Percentiles rank a stretch among this genome's conserved stretches.
phyloP scores from a whole-genome alignment of 2,888 invertebrate species.

The Fragum fragum region DNA sequence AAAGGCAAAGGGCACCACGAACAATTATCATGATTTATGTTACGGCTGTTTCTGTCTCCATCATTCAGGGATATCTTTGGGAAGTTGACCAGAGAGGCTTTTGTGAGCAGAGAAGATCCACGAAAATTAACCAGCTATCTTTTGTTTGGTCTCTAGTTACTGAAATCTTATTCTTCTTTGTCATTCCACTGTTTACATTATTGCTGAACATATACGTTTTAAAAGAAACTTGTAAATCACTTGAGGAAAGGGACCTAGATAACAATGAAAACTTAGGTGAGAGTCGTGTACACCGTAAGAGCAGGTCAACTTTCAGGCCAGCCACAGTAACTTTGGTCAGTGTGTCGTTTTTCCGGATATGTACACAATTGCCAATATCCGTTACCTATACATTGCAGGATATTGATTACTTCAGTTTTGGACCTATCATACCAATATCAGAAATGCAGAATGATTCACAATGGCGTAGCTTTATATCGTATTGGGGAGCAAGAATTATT shows the following conservation, averaged over 20 bases:
- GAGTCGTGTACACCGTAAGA: conserved; percentile 42
- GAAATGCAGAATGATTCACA: conserved; percentile 74
- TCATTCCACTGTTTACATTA: conserved; percentile 76
- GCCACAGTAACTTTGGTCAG: conserved; percentile 57
- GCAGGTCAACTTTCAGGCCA: conserved; percentile 40
- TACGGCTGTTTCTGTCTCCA: conserved; percentile 71
- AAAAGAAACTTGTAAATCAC: conserved; percentile 49
- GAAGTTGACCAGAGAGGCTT: conserved; percentile 65
- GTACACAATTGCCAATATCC: conserved; percentile 62
- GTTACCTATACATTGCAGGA: conserved; percentile 59
- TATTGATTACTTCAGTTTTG: conserved; percentile 39
- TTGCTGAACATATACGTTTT: conserved; percentile 79
- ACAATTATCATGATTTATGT: conserved; percentile 75
- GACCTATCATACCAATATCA: conserved; percentile 64
- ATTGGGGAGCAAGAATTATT: conserved; percentile 77
- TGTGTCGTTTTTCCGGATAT: conserved; percentile 62
- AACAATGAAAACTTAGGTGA: conserved; percentile 18
- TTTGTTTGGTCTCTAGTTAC: conserved; percentile 77
- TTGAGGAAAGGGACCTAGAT: conserved; percentile 23
- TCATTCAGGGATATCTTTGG: conserved; percentile 84
- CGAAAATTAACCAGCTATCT: conserved; percentile 66
- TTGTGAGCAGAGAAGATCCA: conserved; percentile 59
- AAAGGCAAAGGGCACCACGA: conserved; percentile 77
- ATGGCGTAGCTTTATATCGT: conserved; percentile 81
- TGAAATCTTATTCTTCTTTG: conserved; percentile 77